phyloP scores from a whole-genome alignment of 1,140 invertebrate species.

The Drosophila dunni region DNA sequence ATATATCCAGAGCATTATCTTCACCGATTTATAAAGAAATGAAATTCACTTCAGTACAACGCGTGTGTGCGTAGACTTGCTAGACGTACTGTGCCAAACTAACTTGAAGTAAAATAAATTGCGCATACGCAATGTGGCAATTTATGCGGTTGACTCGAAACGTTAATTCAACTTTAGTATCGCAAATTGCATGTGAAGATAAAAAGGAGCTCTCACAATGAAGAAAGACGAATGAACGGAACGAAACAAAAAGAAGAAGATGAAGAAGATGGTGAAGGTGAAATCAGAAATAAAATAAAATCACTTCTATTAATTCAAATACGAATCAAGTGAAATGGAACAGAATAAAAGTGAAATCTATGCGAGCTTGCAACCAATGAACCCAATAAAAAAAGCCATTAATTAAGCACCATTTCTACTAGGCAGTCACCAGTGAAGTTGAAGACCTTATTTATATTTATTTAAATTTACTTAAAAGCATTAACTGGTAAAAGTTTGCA shows the following conservation, averaged over 20 bases:
- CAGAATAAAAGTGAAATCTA: constrained; percentile 23
- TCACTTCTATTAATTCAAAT: background rate
- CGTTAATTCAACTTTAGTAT: constrained; percentile 35
- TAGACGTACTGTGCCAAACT: constrained; percentile 23
- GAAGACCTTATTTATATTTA: no score
- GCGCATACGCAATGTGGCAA: constrained; percentile 65
- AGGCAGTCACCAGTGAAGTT: no score
- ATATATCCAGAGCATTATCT: constrained; percentile 42
- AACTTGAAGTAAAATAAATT: constrained; percentile 44
- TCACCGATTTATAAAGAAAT: constrained; percentile 42
- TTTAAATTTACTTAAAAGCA: no score
- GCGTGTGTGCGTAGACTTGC: constrained; percentile 14
- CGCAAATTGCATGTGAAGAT: constrained; percentile 45
- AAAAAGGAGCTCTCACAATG: constrained; percentile 15
- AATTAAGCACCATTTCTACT: no score
- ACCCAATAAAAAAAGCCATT: background rate
- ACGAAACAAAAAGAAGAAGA: background rate
- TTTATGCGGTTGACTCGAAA: constrained; percentile 39
- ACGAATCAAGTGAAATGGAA: constrained; percentile 28
- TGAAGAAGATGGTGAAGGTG: background rate
- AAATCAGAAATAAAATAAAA: constrained; percentile 14
- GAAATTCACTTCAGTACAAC: constrained; percentile 9
- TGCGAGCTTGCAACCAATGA: constrained; percentile 25
- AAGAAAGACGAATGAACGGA: background rate
- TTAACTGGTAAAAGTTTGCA: no score